phyloP scores from a whole-genome alignment of 2,797 vertebrate genomes.

The Arctocebus calabarensis region DNA sequence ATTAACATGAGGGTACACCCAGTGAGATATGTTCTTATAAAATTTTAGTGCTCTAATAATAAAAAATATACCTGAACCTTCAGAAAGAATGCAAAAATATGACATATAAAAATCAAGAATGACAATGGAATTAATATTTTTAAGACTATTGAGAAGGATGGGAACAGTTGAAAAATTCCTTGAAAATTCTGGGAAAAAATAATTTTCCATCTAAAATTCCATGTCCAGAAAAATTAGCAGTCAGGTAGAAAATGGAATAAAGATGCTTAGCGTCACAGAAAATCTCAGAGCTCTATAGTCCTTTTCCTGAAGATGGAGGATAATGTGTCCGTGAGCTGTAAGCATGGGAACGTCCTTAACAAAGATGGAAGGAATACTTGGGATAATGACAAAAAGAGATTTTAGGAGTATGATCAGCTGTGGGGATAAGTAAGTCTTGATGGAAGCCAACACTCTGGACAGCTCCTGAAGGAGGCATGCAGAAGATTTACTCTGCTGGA shows the following conservation, averaged over 20 bases:
- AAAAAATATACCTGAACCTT: not conserved
- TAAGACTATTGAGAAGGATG: not conserved
- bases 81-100: not conserved
- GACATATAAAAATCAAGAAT: not conserved
- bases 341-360: not conserved
- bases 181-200: not conserved
- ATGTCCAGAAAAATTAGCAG: not conserved
- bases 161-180: not conserved
- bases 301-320: not conserved
- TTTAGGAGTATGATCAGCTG: not conserved
- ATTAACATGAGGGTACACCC: no score
- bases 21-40: not conserved
- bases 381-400: not conserved
- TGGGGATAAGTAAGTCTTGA: not conserved
- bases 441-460: not conserved
- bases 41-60: not conserved
- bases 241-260: not conserved
- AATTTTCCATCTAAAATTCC: not conserved
- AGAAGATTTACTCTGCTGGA: not conserved
- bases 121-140: not conserved
- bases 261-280: not conserved
- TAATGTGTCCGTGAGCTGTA: not conserved
- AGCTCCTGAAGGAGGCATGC: not conserved
- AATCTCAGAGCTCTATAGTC: not conserved
- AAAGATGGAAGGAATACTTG: not conserved